These are phyloP conservation scores for Mustelus asterias DNA, from an alignment of 2,113 vertebrate genomes.

Conservation along the genomic window DNA sequence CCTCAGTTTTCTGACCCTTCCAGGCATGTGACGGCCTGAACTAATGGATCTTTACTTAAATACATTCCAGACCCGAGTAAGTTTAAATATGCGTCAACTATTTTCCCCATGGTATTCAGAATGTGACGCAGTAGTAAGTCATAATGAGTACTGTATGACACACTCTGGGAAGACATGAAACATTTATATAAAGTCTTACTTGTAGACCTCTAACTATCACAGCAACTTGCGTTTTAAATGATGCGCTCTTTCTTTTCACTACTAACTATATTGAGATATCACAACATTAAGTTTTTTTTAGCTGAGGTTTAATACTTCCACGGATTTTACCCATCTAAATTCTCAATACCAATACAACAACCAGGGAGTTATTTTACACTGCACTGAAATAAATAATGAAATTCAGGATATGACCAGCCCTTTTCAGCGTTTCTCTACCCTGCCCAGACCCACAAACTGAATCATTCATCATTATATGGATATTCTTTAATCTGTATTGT, in stretches of 20 bases:
- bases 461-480: background rate
- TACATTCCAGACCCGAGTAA: slow-evolving; percentile 12
- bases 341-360: background rate
- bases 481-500: slow-evolving; percentile 1
- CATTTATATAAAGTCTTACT: background rate
- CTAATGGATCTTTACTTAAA: background rate
- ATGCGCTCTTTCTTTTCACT: background rate
- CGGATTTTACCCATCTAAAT: background rate
- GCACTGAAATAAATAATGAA: background rate
- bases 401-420: background rate
- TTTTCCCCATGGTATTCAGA: background rate
- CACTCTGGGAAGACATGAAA: background rate
- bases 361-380: background rate
- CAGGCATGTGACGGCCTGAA: background rate
- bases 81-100: background rate
- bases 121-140: background rate
- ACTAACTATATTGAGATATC: background rate
- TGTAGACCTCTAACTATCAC: background rate
- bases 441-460: background rate
- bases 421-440: background rate
- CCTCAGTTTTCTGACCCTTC: background rate
- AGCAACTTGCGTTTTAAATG: background rate
- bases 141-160: background rate
- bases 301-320: background rate
- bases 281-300: background rate